Evolutionary conservation across 2,888 invertebrate genomes (phyloP).

Genomic region (Tenthredo livida): DNA sequence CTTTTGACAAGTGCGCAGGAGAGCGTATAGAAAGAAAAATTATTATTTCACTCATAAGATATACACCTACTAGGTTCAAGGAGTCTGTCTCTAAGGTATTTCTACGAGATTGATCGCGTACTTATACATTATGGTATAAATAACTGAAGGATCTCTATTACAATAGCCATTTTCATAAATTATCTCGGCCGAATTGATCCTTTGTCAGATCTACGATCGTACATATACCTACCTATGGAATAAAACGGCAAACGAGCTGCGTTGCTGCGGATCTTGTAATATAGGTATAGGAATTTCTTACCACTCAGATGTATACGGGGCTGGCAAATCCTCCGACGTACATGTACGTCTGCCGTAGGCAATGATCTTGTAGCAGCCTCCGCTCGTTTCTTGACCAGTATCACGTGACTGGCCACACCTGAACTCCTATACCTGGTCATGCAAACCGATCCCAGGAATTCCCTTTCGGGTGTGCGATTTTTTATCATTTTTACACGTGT

Average conservation of each 20-base stretch:
- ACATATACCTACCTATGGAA: neutral
- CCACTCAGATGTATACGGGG: neutral
- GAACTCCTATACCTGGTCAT: slow-evolving; percentile 46
- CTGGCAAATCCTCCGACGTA: slow-evolving; percentile 31
- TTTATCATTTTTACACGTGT: neutral
- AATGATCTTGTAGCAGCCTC: slow-evolving; percentile 35
- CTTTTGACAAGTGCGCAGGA: neutral
- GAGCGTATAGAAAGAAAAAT: neutral
- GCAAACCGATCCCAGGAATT: slow-evolving; percentile 13
- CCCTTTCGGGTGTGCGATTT: slow-evolving; percentile 27
- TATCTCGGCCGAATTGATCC: slow-evolving; percentile 15
- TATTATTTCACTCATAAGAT: neutral
- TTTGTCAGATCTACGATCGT: neutral
- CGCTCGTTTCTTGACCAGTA: slow-evolving; percentile 62
- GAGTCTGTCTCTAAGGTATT: neutral
- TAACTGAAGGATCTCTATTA: neutral
- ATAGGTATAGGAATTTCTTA: slow-evolving; percentile 9
- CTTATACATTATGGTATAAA: neutral
- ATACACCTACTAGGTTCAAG: too few species aligned
- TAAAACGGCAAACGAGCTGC: slow-evolving; percentile 24
- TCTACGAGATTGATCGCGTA: neutral
- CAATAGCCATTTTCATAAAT: slow-evolving; percentile 31
- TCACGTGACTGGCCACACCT: slow-evolving; percentile 69
- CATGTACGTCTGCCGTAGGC: slow-evolving; percentile 32
- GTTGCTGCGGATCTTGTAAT: neutral